These are phyloP conservation scores for Oriolus oriolus DNA, from an alignment of 2,113 vertebrate species.

Conservation along the genomic window DNA sequence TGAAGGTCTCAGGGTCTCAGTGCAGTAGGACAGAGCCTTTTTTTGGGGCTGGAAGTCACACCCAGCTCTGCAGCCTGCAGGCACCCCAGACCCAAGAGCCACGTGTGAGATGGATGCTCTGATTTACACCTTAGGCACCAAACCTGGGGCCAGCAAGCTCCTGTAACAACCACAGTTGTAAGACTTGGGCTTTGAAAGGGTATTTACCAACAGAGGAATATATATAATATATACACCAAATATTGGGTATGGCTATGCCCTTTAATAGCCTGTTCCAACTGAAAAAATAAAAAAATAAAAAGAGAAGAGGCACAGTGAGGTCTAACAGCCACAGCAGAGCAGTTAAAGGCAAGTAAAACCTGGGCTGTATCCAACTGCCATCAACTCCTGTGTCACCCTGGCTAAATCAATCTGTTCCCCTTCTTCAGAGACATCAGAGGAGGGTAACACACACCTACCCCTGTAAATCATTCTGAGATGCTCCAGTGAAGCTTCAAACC, in stretches of 20 bases:
- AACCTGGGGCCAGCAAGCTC: not conserved
- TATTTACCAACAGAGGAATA: not conserved
- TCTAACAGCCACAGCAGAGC: not conserved
- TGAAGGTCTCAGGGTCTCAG: not conserved
- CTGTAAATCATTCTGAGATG: not conserved
- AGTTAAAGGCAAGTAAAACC: not conserved
- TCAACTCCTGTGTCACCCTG: not conserved
- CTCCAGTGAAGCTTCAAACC: not conserved
- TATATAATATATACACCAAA: not conserved
- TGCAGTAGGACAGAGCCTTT: not conserved
- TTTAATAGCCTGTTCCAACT: not conserved
- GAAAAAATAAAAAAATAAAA: not conserved
- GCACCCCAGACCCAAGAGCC: not conserved
- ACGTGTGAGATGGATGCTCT: not conserved
- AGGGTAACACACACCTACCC: not conserved
- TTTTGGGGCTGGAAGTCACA: not conserved
- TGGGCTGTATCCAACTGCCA: slow-evolving; percentile 24
- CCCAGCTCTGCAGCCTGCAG: not conserved
- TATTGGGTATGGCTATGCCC: not conserved
- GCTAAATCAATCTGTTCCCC: slow-evolving; percentile 25
- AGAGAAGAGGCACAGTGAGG: not conserved
- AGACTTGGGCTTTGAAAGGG: not conserved
- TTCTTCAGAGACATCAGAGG: not conserved
- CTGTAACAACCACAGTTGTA: not conserved
- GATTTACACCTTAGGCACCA: not conserved